These are phyloP conservation scores for Beris chalybata DNA, from an alignment of 2,888 invertebrate genomes.

Conservation along the genomic window DNA sequence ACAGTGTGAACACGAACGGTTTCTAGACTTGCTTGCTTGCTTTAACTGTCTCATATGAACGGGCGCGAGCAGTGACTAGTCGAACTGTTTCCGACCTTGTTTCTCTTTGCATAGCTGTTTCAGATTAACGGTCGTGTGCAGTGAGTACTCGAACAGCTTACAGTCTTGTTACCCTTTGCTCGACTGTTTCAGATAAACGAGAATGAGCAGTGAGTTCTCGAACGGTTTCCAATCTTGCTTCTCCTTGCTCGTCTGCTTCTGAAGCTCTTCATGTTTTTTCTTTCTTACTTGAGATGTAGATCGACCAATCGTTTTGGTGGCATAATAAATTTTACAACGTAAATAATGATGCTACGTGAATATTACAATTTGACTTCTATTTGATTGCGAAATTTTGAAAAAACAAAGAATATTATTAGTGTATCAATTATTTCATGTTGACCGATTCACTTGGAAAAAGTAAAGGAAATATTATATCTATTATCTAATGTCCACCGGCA, in stretches of 20 bases:
- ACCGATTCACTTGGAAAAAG: no score
- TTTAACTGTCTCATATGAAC: no score
- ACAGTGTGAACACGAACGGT: background rate
- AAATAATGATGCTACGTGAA: no score
- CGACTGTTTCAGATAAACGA: background rate
- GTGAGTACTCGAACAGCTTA: conserved; percentile 12
- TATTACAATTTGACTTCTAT: no score
- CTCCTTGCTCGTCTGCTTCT: background rate
- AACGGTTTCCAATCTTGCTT: conserved; percentile 19
- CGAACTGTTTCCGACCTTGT: conserved; percentile 14
- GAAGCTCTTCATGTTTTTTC: conserved; percentile 34
- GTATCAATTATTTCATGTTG: no score
- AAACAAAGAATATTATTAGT: no score
- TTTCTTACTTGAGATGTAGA: conserved; percentile 36
- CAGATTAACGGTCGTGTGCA: no score
- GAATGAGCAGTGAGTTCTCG: background rate
- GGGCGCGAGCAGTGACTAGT: background rate
- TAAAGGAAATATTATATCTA: no score
- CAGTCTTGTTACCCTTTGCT: conserved; percentile 19
- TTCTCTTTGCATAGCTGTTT: background rate
- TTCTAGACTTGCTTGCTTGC: conserved; percentile 21
- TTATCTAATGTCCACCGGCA: no score
- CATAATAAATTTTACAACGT: no score
- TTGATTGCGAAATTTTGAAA: no score
- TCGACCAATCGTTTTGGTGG: conserved; percentile 25